Percentiles rank a stretch among this genome's conserved stretches.
phyloP scores from a whole-genome alignment of 2,888 invertebrate genomes.

The Rhabditophanes sp. region DNA sequence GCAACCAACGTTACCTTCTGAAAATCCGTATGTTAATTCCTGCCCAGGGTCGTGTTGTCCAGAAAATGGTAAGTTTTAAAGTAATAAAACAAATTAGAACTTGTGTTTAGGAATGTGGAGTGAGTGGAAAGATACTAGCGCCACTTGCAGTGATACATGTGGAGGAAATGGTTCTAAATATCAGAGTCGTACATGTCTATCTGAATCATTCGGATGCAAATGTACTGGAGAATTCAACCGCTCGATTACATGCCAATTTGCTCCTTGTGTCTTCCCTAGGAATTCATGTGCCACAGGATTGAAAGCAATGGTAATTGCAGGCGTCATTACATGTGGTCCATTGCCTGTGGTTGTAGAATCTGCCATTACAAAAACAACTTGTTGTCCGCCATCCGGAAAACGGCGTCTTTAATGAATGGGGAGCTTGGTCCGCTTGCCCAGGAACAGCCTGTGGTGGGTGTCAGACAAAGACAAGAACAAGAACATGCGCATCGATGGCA shows the following conservation, averaged over 20 bases:
- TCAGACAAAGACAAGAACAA: conserved; percentile 2
- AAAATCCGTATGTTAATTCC: too few relatives aligned
- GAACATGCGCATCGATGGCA: conserved; percentile 6
- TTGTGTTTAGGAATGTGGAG: too few relatives aligned
- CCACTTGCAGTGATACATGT: not conserved
- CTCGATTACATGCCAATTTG: not conserved
- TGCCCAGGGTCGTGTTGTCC: too few relatives aligned
- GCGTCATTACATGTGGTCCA: not conserved
- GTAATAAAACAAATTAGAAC: too few relatives aligned
- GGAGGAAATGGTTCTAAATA: not conserved
- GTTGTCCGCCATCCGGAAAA: not conserved
- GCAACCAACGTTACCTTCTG: too few relatives aligned
- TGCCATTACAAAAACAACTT: not conserved
- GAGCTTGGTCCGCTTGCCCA: not conserved
- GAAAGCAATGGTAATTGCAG: not conserved
- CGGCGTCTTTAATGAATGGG: not conserved
- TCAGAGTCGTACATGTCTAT: not conserved
- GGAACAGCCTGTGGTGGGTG: conserved; percentile 9
- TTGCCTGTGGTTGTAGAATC: not conserved
- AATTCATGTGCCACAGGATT: not conserved
- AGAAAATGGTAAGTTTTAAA: too few relatives aligned
- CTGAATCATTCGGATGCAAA: not conserved
- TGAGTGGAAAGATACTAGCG: not conserved
- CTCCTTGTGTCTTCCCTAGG: not conserved
- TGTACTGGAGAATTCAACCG: not conserved